Base-by-base conservation (phyloP, 35 echinoderm and acorn worm species). In the Chiridota heheva region DNA sequence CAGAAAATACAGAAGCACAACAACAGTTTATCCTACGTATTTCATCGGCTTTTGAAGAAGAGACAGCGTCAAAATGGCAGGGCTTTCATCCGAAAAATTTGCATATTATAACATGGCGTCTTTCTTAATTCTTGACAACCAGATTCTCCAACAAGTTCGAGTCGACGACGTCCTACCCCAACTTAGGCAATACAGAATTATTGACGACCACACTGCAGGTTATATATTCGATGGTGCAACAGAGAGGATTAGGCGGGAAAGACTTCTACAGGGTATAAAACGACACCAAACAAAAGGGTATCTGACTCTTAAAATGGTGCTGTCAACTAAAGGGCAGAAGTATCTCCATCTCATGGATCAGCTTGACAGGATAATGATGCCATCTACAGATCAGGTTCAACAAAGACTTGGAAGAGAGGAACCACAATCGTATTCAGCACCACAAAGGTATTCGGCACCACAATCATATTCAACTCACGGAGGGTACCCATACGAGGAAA, bases 51-150 rank as follows among this genome's bases (percentile, higher is more conserved):
- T n/a, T n/a, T n/a, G n/a, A n/a, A n/a, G n/a, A n/a, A n/a, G n/a
- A n/a, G n/a, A n/a, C n/a, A n/a, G n/a, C n/a, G n/a, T 36, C 29
- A 78, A 78, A 25, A 78, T 78, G 75, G 51, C 75, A 58, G 4
- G 62, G 17, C 47, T 62, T 18, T 18, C 62, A 22, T 49, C 36
- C 7, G 36, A 62, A 37, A 78, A 78, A 18, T 37, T 37, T 29
- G 42, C 42, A 58, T 78, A 78, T 62, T 78, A 43, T 57, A 78
- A 78, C 36, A 78, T 78, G 75, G 75, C 75, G 30, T 78, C 75
- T 18, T 78, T 78, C 46, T n/a, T 78, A 20, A 78, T 78, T 39
- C 75, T 78, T 24, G 75, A 78, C 75, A 78, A 78, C 75, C 75
- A 78, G 75, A 78, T 78, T 7, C 62, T 78, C 38, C 75, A 78